phyloP scores from a whole-genome alignment of 2,113 vertebrate genomes.

The Dinomys branickii region DNA sequence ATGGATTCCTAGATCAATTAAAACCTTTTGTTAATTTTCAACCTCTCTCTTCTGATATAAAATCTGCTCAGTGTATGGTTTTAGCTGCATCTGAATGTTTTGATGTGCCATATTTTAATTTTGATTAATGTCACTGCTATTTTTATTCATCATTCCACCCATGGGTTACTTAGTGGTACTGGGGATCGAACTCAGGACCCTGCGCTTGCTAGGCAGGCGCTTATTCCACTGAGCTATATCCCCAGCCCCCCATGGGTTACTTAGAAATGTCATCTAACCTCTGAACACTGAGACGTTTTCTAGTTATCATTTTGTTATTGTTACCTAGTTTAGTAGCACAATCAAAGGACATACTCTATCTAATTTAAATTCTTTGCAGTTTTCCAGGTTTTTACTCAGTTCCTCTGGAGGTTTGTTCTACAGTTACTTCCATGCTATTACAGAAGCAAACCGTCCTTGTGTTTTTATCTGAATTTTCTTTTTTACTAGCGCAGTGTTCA shows the following conservation, averaged over 20 bases:
- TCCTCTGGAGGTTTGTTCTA: neutral
- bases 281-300: neutral
- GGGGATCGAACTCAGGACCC: too few species aligned
- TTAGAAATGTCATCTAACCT: neutral
- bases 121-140: neutral
- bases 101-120: neutral
- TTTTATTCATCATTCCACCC: neutral
- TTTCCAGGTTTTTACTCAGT: neutral
- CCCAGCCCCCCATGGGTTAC: neutral
- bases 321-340: neutral
- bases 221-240: too few species aligned
- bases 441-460: neutral
- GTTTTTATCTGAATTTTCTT: neutral
- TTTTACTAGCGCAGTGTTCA: neutral
- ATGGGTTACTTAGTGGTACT: neutral
- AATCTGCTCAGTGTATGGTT: neutral
- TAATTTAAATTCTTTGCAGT: neutral
- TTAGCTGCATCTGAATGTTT: neutral
- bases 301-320: neutral
- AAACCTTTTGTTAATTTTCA: neutral
- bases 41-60: neutral
- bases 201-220: too few species aligned
- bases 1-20: neutral
- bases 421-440: neutral
- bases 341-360: neutral